phyloP scores from a whole-genome alignment of 2,113 vertebrate species.

The Psilopogon haemacephalus region DNA sequence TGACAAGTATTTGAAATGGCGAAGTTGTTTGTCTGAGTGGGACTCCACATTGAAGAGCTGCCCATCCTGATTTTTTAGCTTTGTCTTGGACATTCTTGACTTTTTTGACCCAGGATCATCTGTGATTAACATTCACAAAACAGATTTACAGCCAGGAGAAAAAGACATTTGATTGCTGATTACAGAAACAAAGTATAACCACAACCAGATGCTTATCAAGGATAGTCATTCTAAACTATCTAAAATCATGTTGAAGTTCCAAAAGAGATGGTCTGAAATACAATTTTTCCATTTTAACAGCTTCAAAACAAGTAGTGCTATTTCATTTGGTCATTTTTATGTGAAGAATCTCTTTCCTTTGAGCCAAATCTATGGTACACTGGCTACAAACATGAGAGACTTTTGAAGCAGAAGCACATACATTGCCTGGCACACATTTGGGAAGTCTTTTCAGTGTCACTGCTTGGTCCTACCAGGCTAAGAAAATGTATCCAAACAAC shows the following conservation, averaged over 20 bases:
- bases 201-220: not conserved
- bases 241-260: not conserved
- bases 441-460: not conserved
- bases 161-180: not conserved
- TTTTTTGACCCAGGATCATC: constrained; percentile 65
- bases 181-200: not conserved
- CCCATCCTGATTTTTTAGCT: constrained; percentile 66
- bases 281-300: not conserved
- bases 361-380: not conserved
- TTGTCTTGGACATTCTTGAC: constrained; percentile 2
- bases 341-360: not conserved
- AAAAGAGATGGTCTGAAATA: not conserved
- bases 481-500: not conserved
- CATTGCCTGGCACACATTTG: not conserved
- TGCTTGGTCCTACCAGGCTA: not conserved
- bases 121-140: constrained; percentile 32
- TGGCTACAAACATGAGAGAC: not conserved
- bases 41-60: constrained; percentile 84
- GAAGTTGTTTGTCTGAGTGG: constrained; percentile 89
- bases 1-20: constrained; percentile 91
- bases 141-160: not conserved
- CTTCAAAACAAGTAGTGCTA: not conserved
- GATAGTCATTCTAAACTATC: not conserved
- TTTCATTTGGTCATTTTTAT: not conserved
- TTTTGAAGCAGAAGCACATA: not conserved